Conservation (phyloP, 1,140 invertebrate genomes). For the Homarus americanus region DNA sequence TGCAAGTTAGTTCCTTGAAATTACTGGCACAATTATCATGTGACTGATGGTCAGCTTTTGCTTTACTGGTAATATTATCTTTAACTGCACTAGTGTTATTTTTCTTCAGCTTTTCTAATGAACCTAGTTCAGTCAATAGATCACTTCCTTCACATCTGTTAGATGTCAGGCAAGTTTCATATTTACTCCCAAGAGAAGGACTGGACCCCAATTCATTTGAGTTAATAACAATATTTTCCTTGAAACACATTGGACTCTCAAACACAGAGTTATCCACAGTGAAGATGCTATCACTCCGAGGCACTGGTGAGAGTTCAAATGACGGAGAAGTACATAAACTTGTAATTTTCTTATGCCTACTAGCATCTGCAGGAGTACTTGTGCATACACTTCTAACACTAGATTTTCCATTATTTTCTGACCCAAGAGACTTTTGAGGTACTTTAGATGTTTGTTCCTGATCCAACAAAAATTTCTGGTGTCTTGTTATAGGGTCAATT, state of each 20-base stretch:
- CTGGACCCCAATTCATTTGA: background rate
- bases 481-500: background rate
- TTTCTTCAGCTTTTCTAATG: no score
- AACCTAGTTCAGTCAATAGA: no score
- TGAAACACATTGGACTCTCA: background rate
- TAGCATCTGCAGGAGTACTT: constrained; percentile 26
- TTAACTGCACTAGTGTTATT: no score
- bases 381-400: constrained; percentile 23
- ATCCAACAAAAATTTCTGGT: background rate
- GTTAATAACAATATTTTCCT: background rate
- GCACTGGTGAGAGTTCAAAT: constrained; percentile 28
- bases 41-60: background rate
- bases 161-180: constrained; percentile 22
- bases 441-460: background rate
- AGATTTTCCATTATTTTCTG: background rate
- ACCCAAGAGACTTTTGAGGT: background rate
- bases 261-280: constrained; percentile 18
- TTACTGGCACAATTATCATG: background rate
- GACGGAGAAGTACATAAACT: constrained; percentile 4
- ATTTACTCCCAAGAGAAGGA: constrained; percentile 15
- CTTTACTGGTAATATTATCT: background rate
- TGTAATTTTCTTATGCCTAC: background rate
- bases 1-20: background rate
- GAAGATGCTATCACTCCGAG: background rate
- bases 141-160: background rate